phyloP scores from a whole-genome alignment of 2,113 vertebrate species.

The Sturnira hondurensis region DNA sequence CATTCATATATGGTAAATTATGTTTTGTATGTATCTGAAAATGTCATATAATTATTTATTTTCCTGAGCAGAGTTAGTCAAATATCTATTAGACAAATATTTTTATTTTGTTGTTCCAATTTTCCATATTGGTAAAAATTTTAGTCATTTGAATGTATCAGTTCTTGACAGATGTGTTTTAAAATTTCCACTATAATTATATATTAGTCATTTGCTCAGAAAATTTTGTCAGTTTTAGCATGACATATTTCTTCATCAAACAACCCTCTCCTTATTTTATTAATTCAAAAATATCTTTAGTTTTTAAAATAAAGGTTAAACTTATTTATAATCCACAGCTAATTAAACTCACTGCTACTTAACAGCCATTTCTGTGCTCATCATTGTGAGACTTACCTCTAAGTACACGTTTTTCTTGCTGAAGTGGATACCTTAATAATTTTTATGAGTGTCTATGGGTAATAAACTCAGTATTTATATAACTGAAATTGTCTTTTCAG shows the following conservation, averaged over 20 bases:
- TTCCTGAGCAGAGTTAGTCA: neutral
- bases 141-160: constrained; percentile 43
- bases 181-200: constrained; percentile 55
- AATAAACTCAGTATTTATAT: neutral
- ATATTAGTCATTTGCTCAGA: constrained; percentile 54
- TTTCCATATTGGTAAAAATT: constrained; percentile 37
- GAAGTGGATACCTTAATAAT: neutral
- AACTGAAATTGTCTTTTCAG: neutral
- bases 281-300: constrained; percentile 56
- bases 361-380: constrained; percentile 10
- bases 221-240: constrained; percentile 46
- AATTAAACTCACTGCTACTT: constrained; percentile 42
- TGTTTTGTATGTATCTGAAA: constrained; percentile 10
- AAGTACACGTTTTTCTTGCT: neutral
- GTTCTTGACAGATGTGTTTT: constrained; percentile 6
- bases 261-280: neutral
- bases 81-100: constrained; percentile 5
- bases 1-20: neutral
- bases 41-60: neutral
- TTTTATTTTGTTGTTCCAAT: constrained; percentile 40
- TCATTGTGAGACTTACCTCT: neutral
- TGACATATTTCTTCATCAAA: constrained; percentile 34
- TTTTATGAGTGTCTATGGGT: neutral
- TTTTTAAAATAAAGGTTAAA: constrained; percentile 54
- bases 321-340: constrained; percentile 53